Conservation (phyloP, 2,888 invertebrate species). For the Drosophila flavopinicola region DNA sequence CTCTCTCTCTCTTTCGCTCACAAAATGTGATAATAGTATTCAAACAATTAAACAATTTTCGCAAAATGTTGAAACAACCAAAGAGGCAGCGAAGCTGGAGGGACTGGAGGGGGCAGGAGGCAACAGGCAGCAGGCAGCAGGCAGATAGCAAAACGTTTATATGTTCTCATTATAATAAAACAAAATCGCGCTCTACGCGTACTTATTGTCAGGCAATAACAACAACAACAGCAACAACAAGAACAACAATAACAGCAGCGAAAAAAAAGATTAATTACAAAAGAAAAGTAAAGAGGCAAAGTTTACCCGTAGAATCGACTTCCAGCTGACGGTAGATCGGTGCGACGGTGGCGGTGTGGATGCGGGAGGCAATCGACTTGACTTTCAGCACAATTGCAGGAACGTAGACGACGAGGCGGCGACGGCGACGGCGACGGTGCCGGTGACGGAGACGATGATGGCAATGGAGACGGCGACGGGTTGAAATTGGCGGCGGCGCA, state of each 20-base stretch:
- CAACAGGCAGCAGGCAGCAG: constrained; percentile 28
- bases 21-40: constrained; percentile 76
- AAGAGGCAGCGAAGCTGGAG: constrained; percentile 22
- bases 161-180: constrained; percentile 78
- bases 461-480: constrained; percentile 25
- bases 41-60: constrained; percentile 77
- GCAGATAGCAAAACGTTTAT: constrained; percentile 71
- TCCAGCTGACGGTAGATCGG: constrained; percentile 46
- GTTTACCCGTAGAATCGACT: constrained; percentile 76
- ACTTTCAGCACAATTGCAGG: constrained; percentile 56
- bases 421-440: constrained; percentile 9
- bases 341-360: constrained; percentile 9
- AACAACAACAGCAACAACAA: constrained; percentile 28
- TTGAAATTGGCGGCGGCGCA: constrained; percentile 62
- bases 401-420: constrained; percentile 46
- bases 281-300: constrained; percentile 64
- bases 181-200: constrained; percentile 68
- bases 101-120: neutral
- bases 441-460: constrained; percentile 6
- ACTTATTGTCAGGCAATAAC: constrained; percentile 60
- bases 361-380: constrained; percentile 29
- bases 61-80: constrained; percentile 72
- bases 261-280: constrained; percentile 72
- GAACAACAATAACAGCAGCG: constrained; percentile 20
- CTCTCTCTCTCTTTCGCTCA: constrained; percentile 21